Base-by-base conservation (phyloP, 2,113 vertebrate species). In the Mesoclemmys tuberculata region DNA sequence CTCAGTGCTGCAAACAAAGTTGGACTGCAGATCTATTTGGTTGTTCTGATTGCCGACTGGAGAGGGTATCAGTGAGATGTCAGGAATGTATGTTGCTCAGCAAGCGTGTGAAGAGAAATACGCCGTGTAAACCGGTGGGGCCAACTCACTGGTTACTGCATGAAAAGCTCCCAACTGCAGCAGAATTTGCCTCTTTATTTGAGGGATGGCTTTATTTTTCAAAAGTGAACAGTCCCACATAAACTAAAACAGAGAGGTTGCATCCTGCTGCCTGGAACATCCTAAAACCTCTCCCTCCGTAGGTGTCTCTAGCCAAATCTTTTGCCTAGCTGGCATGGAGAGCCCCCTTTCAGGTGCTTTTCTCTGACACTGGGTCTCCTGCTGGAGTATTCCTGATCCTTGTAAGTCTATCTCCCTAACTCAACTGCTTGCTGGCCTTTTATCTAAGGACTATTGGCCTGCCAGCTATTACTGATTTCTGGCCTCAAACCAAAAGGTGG, bases 251-350 rank as follows among this genome's bases (percentile, higher is more conserved):
- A 77, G 3, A 14, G 29, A 10, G 82, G 19, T 19, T 4, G 3
- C 8, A 46, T 49, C 22, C 19, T 26, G 10, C 38, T 80, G 11
- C 83, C 58, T 46, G 31, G 7, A 68, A 1, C 3, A 16, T 81
- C 54, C 29, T 71, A 54, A 83, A 64, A 80, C 26, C 14, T 61
- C 79, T 27, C 18, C 82, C 44, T 74, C 3, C 13, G 61, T 0
- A 0, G 75, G 41, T 35, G 26, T 52, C 10, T 24, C 7, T 13
- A 21, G 1, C 3, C 90, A 5, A 19, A 19, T 54, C 2, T 46
- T 21, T 61, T 13, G 2, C 1, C 5, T 5, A 41, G 75, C 27
- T 18, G 82, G 55, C 0, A 0, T 93, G 13, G 35, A 80, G 31
- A 89, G 71, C 0, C 0, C 2, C 2, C 49, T 80, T 91, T 14